Evolutionary conservation across 1,140 invertebrate species (phyloP).

Genomic region (Araneus ventricosus): DNA sequence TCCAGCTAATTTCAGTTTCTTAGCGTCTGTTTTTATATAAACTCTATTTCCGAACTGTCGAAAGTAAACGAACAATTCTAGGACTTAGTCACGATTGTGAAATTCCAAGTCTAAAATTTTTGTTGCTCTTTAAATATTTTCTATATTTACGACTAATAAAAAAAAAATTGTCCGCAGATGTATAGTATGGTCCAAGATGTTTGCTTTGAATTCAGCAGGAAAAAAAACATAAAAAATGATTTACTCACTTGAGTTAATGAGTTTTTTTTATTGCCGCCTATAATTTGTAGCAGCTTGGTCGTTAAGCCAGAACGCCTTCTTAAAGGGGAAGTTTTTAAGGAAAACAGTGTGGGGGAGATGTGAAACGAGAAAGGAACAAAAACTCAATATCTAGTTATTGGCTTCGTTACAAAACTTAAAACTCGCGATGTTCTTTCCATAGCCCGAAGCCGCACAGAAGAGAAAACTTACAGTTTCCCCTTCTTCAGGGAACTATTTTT

Average conservation of each 20-base stretch:
- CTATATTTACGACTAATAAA: no score
- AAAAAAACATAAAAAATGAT: conserved; percentile 53
- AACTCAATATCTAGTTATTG: conserved; percentile 74
- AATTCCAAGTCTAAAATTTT: no score
- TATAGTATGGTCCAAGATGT: neutral
- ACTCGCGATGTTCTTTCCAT: conserved; percentile 43
- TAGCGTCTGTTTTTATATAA: no score
- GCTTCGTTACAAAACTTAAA: conserved; percentile 73
- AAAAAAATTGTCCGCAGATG: no score
- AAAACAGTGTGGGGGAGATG: neutral
- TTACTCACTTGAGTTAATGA: conserved; percentile 60
- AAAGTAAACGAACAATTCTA: no score
- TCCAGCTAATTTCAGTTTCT: no score
- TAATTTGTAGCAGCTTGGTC: conserved; percentile 53
- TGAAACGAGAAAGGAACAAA: conserved; percentile 31
- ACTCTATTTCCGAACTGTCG: no score
- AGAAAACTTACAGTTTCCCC: neutral
- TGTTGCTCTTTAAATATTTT: no score
- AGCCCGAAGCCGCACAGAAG: conserved; percentile 32
- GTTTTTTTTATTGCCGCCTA: conserved; percentile 57
- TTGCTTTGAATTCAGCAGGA: conserved; percentile 10
- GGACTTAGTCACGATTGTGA: no score
- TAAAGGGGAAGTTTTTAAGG: conserved; percentile 7
- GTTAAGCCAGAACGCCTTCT: conserved; percentile 47
- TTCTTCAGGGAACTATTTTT: conserved; percentile 62